Percentiles rank a stretch among this genome's conserved stretches.
phyloP scores from a whole-genome alignment of 2,113 vertebrate genomes.

The Scolopax mira region DNA sequence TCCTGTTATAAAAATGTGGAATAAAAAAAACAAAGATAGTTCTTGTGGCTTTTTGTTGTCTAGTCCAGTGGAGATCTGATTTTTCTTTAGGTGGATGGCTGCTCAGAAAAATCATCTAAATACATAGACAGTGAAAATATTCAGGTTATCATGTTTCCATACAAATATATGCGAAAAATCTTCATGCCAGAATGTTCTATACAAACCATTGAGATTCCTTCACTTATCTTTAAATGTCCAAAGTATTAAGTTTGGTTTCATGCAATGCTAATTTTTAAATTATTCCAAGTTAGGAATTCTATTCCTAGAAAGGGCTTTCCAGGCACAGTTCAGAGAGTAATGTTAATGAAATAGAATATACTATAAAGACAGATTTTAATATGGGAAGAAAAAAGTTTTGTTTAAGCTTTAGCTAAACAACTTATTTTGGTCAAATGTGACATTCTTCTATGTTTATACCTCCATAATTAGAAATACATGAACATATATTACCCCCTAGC shows the following conservation, averaged over 20 bases:
- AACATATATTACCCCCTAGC: background rate
- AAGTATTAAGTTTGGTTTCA: background rate
- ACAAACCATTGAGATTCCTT: background rate
- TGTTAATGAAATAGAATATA: background rate
- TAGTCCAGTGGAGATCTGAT: background rate
- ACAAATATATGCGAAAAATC: background rate
- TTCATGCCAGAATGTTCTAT: background rate
- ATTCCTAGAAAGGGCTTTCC: background rate
- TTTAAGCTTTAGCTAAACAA: background rate
- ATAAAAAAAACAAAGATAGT: background rate
- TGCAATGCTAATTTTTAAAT: background rate
- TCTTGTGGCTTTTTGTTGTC: rapidly evolving
- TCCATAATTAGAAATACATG: background rate
- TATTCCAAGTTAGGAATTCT: background rate
- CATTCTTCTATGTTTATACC: background rate
- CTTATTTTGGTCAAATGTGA: background rate
- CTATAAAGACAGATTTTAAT: background rate
- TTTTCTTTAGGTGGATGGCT: background rate
- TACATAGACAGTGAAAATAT: background rate
- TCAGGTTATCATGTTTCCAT: background rate
- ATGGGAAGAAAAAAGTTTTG: background rate
- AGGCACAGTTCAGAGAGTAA: background rate
- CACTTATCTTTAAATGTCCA: background rate
- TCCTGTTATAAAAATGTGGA: background rate
- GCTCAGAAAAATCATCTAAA: background rate